Evolutionary conservation across 2,797 vertebrate genomes (phyloP).

Genomic region (Acanthurus leucopareius): DNA sequence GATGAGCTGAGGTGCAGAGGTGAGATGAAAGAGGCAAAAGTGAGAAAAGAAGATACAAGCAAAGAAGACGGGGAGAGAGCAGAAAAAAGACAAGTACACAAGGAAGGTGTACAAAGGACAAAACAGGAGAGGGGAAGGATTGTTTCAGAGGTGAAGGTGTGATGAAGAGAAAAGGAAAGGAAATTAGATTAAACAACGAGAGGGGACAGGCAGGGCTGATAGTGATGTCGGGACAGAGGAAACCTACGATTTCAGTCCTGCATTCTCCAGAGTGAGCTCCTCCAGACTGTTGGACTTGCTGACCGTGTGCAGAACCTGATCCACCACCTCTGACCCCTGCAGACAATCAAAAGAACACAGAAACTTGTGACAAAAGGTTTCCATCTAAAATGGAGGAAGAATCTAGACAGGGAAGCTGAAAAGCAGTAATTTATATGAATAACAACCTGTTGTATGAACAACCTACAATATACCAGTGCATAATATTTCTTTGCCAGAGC

Average conservation of each 20-base stretch:
- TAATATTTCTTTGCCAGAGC: not conserved
- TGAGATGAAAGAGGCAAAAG: slow-evolving; percentile 28
- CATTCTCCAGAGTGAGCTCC: slow-evolving; percentile 93
- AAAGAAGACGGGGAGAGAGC: not conserved
- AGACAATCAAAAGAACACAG: slow-evolving; percentile 3
- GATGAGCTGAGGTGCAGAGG: slow-evolving; percentile 39
- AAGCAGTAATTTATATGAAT: not conserved
- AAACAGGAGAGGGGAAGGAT: slow-evolving; percentile 19
- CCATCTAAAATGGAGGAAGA: not conserved
- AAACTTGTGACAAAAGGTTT: not conserved
- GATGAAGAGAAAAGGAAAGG: slow-evolving; percentile 25
- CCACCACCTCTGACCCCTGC: slow-evolving; percentile 93
- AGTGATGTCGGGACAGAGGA: slow-evolving; percentile 24
- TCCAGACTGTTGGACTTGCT: slow-evolving; percentile 94
- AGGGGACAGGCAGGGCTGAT: slow-evolving; percentile 16
- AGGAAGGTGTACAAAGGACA: slow-evolving; percentile 16
- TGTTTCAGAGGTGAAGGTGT: slow-evolving; percentile 23
- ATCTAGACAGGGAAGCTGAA: not conserved
- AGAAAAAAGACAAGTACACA: not conserved
- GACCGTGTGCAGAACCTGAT: slow-evolving; percentile 93
- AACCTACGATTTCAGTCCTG: slow-evolving; percentile 92
- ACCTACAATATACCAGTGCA: not conserved
- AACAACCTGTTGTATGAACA: too few relatives aligned
- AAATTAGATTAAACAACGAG: slow-evolving; percentile 32
- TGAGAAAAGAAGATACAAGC: slow-evolving; percentile 27